phyloP scores from a whole-genome alignment of 2,888 invertebrate species.

The Creontiades dilutus region DNA sequence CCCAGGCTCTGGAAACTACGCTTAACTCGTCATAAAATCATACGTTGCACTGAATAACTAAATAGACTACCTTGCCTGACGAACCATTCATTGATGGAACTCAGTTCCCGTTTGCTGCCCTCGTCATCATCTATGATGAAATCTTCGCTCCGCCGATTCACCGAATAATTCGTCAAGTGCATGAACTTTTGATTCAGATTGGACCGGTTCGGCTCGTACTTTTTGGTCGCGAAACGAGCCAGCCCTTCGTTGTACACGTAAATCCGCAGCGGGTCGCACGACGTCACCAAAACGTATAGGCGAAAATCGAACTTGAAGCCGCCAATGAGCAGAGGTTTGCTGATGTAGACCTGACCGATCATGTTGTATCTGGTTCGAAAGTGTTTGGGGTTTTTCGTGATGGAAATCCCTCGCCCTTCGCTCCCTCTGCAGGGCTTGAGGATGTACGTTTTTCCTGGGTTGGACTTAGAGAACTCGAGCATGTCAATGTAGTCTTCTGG shows the following conservation, averaged over 20 bases:
- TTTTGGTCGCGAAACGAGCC: constrained; percentile 92
- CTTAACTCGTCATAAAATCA: too few relatives aligned
- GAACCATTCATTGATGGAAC: constrained; percentile 88
- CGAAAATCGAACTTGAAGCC: constrained; percentile 96
- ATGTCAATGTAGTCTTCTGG: constrained; percentile 83
- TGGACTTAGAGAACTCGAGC: constrained; percentile 84
- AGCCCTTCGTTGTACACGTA: constrained; percentile 95
- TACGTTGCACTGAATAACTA: too few relatives aligned
- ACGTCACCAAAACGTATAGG: constrained; percentile 92
- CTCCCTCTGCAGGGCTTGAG: constrained; percentile 95
- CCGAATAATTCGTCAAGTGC: constrained; percentile 96
- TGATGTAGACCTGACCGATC: constrained; percentile 90
- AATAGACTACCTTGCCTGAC: constrained; percentile 79
- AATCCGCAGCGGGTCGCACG: constrained; percentile 92
- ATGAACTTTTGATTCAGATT: constrained; percentile 95
- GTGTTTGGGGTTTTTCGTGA: constrained; percentile 90
- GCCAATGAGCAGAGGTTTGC: constrained; percentile 90
- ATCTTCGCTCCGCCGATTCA: constrained; percentile 93
- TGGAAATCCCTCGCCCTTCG: constrained; percentile 92
- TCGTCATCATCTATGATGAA: constrained; percentile 91
- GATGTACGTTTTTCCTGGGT: constrained; percentile 89
- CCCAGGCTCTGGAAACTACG: too few relatives aligned
- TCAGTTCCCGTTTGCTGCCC: constrained; percentile 92
- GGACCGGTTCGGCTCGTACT: constrained; percentile 90
- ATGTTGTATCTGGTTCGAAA: constrained; percentile 89